Percentiles rank a stretch among this genome's conserved stretches.
Conservation (phyloP, 2,797 vertebrate genomes). For the Micrastur ruficollis region DNA sequence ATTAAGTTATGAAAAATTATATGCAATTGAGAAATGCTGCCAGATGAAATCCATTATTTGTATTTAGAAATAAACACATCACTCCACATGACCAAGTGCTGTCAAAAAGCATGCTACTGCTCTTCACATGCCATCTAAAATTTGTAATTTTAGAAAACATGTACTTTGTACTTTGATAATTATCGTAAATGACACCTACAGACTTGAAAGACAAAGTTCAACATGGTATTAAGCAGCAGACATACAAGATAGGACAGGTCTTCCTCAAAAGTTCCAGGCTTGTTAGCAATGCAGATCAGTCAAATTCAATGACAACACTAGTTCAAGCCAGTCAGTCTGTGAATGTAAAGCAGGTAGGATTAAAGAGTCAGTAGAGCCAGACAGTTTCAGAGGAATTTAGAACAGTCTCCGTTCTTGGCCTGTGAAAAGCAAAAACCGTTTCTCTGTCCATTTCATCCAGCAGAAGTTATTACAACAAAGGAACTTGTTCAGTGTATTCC, state of each 20-base stretch:
- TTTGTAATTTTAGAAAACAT: background rate
- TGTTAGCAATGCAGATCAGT: background rate
- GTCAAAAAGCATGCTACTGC: background rate
- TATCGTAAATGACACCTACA: background rate
- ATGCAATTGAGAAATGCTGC: background rate
- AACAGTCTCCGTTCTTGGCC: background rate
- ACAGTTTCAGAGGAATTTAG: background rate
- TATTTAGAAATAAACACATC: background rate
- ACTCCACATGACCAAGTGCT: background rate
- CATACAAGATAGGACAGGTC: background rate
- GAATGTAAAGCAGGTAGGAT: background rate
- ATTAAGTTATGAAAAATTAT: background rate
- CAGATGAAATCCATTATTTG: background rate
- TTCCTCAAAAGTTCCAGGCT: background rate
- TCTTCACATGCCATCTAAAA: background rate
- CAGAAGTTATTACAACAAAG: background rate
- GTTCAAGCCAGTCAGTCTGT: background rate
- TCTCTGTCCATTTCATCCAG: background rate
- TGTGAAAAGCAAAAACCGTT: background rate
- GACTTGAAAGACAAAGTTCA: background rate
- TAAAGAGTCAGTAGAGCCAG: background rate
- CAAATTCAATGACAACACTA: background rate
- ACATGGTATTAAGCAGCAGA: background rate
- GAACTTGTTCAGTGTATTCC: background rate
- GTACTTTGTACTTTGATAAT: background rate